These are phyloP conservation scores for Geococcyx californianus DNA, from an alignment of 2,113 vertebrate genomes.

Conservation along the genomic window DNA sequence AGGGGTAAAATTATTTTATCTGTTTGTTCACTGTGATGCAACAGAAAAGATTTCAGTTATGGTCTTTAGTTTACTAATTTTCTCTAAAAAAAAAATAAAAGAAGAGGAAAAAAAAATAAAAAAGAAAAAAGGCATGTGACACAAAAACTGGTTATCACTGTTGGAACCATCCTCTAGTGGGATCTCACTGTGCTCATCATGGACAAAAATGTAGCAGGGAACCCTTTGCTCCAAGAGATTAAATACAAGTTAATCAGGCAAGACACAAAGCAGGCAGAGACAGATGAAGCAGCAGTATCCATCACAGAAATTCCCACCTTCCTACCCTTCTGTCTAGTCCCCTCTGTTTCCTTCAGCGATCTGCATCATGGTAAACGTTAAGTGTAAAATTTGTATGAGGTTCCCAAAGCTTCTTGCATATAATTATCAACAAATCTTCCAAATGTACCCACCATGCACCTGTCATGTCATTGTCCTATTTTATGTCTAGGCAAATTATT, in stretches of 20 bases:
- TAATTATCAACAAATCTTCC: background rate
- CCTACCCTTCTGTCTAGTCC: background rate
- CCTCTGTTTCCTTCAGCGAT: background rate
- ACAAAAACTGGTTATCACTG: background rate
- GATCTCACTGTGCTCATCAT: background rate
- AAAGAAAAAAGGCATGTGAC: background rate
- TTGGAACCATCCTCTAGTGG: background rate
- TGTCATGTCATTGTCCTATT: background rate
- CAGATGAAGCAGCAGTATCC: background rate
- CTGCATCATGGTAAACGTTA: background rate
- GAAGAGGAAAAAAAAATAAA: no score
- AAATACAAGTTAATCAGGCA: background rate
- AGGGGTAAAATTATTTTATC: slow-evolving; percentile 43
- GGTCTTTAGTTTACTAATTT: slow-evolving; percentile 55
- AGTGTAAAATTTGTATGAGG: background rate
- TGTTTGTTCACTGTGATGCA: slow-evolving; percentile 17
- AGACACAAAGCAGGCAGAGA: background rate
- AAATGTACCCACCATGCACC: background rate
- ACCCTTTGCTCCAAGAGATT: background rate
- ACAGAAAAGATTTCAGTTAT: slow-evolving; percentile 11
- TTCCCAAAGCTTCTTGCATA: background rate
- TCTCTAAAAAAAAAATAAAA: background rate
- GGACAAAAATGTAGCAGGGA: background rate
- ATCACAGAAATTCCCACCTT: background rate
- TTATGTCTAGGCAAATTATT: background rate